Evolutionary conservation across 1,140 invertebrate species (phyloP).

Genomic region (Tetramorium simillimum): DNA sequence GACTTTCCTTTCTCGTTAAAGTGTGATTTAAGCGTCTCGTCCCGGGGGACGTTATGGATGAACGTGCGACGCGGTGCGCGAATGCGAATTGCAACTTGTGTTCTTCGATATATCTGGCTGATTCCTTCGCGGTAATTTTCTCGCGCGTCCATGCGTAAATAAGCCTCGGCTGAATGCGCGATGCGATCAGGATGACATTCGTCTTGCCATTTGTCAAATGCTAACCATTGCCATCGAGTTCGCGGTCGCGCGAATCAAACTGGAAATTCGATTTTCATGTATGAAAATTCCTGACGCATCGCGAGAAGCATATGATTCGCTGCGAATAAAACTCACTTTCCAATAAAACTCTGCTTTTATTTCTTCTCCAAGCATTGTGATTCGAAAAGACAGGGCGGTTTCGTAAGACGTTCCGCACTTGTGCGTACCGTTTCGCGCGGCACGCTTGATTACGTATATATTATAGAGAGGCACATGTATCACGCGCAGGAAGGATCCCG

Average conservation of each 20-base stretch:
- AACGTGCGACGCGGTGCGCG: slow-evolving; percentile 13
- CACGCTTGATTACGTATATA: neutral
- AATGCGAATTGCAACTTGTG: slow-evolving; percentile 32
- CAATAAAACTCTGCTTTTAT: neutral
- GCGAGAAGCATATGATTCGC: neutral
- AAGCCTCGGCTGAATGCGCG: slow-evolving; percentile 10
- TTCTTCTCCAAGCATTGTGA: neutral
- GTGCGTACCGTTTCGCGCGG: neutral
- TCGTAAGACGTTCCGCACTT: neutral
- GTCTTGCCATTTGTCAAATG: slow-evolving; percentile 46
- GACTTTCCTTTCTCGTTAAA: slow-evolving; percentile 74
- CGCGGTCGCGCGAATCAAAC: slow-evolving; percentile 15
- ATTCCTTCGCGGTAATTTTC: slow-evolving; percentile 51
- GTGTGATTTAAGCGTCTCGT: slow-evolving; percentile 68
- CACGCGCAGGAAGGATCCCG: neutral
- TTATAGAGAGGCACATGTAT: neutral
- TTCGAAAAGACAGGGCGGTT: neutral
- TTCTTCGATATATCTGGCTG: slow-evolving; percentile 1
- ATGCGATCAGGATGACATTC: slow-evolving; percentile 12
- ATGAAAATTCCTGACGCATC: neutral
- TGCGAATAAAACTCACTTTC: neutral
- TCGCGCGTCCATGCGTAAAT: slow-evolving; percentile 46
- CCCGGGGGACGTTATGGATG: slow-evolving; percentile 56
- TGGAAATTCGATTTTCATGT: slow-evolving; percentile 21
- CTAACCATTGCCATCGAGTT: slow-evolving; percentile 15